Conservation (phyloP, 1,140 invertebrate genomes). For the Macrobrachium nipponense region DNA sequence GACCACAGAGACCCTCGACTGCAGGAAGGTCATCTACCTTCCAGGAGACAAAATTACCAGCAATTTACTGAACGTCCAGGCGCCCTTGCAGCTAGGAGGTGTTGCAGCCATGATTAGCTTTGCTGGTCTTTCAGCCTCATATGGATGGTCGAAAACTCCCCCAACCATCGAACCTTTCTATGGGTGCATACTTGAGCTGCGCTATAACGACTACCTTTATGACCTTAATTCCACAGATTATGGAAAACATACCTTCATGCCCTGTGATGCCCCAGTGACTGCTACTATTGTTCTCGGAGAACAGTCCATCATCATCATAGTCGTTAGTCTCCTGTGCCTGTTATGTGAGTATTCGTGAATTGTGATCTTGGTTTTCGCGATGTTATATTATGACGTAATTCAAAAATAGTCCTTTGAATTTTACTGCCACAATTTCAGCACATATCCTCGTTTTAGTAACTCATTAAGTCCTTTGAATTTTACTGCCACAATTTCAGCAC, state of each 20-base stretch:
- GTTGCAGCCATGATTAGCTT: slow-evolving; percentile 80
- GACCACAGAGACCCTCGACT: slow-evolving; percentile 19
- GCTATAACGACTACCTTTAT: slow-evolving; percentile 55
- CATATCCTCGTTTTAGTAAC: too few species aligned
- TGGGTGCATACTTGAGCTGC: slow-evolving; percentile 92
- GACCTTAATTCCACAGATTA: slow-evolving; percentile 62
- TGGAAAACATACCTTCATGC: slow-evolving; percentile 41
- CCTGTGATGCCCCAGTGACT: slow-evolving; percentile 38
- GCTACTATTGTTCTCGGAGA: slow-evolving; percentile 45
- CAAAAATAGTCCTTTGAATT: too few species aligned
- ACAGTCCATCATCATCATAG: slow-evolving; percentile 61
- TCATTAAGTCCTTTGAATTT: too few species aligned
- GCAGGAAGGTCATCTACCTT: slow-evolving; percentile 22
- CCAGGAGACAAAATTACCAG: neutral
- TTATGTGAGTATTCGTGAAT: slow-evolving; percentile 47
- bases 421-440: too few species aligned
- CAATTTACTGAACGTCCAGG: slow-evolving; percentile 86
- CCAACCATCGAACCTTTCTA: slow-evolving; percentile 85
- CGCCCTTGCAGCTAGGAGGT: slow-evolving; percentile 93
- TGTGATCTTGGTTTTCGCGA: neutral
- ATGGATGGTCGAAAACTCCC: slow-evolving; percentile 88
- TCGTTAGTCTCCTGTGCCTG: slow-evolving; percentile 56
- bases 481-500: too few species aligned
- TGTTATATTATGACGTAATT: too few species aligned
- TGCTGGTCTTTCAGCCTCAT: slow-evolving; percentile 78